Conservation (phyloP, 2,797 vertebrate species). For the Clamator glandarius region DNA sequence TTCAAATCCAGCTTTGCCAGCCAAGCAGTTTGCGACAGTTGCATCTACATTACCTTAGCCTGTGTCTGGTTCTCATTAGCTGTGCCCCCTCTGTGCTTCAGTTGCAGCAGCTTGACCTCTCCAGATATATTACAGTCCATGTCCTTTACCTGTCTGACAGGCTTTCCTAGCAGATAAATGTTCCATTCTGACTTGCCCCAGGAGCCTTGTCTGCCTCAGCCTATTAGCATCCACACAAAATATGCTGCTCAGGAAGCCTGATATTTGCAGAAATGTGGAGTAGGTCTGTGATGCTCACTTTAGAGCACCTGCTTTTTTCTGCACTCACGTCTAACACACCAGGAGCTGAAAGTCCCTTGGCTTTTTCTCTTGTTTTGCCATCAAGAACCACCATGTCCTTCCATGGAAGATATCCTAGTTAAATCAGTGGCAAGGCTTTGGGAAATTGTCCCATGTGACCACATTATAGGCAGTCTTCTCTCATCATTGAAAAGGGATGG, state of each 20-base stretch:
- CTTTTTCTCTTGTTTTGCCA: neutral
- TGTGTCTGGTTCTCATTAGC: neutral
- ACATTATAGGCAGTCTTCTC: neutral
- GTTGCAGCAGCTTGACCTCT: neutral
- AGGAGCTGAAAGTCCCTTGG: neutral
- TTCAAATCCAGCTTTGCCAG: constrained; percentile 35
- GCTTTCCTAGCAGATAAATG: neutral
- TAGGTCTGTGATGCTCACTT: neutral
- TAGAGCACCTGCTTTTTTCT: neutral
- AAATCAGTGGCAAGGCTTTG: neutral
- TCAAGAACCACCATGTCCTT: neutral
- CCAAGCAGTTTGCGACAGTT: constrained; percentile 52
- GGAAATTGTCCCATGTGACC: neutral
- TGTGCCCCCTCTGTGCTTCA: neutral
- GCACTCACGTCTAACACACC: neutral
- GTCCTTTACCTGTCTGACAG: neutral
- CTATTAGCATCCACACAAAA: neutral
- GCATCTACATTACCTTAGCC: neutral
- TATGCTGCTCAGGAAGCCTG: neutral
- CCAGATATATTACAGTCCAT: neutral
- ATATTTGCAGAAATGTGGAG: neutral
- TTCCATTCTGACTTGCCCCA: neutral
- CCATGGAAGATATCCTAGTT: neutral
- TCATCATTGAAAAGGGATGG: neutral
- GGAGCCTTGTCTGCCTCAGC: neutral